Percentiles rank a stretch among this genome's conserved stretches.
These are phyloP conservation scores for Thermophis baileyi DNA, from an alignment of 2,113 vertebrate genomes.

Conservation along the genomic window DNA sequence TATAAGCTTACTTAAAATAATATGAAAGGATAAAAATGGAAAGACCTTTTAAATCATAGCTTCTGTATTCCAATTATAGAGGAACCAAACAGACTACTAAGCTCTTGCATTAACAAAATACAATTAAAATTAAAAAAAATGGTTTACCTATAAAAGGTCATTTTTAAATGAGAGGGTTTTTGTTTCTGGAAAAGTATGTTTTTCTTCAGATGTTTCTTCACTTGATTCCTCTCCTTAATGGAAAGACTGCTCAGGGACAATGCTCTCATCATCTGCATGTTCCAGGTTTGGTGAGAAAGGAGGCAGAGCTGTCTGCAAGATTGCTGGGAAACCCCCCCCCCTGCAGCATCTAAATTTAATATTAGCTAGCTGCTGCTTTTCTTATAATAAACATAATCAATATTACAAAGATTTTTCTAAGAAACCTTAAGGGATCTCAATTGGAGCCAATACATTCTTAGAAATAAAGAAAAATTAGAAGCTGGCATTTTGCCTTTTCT, in stretches of 20 bases:
- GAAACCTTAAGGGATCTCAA: not conserved
- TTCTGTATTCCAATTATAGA: not conserved
- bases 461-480: not conserved
- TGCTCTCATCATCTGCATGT: not conserved
- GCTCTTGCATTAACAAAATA: not conserved
- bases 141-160: not conserved
- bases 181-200: not conserved
- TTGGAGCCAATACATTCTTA: not conserved
- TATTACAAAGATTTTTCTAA: not conserved
- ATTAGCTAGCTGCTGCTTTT: not conserved
- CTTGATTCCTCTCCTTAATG: not conserved
- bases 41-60: not conserved
- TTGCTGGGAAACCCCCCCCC: not conserved
- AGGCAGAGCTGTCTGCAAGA: not conserved
- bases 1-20: not conserved
- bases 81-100: not conserved
- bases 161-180: not conserved
- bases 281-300: not conserved
- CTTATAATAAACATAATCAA: not conserved
- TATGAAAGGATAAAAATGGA: not conserved
- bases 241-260: not conserved
- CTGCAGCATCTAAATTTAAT: not conserved
- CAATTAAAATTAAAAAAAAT: not conserved
- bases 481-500: not conserved
- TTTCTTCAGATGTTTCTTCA: not conserved